Evolutionary conservation across 2,888 invertebrate genomes (phyloP).

Genomic region (Dynastes tityus): DNA sequence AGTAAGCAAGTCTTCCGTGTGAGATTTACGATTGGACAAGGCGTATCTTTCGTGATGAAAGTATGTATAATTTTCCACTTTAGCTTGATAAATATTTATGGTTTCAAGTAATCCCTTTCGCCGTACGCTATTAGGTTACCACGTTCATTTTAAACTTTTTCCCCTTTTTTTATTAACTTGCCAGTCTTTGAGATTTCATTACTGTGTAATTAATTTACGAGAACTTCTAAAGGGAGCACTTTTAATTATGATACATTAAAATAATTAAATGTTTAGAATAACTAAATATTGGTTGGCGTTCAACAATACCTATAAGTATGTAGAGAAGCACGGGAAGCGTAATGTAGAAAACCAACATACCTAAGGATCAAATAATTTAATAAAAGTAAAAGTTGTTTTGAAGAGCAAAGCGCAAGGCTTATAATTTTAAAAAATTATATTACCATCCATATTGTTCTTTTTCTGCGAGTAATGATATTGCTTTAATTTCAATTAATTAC

Average conservation of each 20-base stretch:
- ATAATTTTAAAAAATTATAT: too few relatives aligned
- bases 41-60: conserved; percentile 24
- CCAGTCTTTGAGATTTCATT: conserved; percentile 8
- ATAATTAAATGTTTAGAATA: conserved; percentile 19
- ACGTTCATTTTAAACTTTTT: conserved; percentile 2
- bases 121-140: neutral
- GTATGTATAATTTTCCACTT: conserved; percentile 44
- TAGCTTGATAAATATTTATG: conserved; percentile 42
- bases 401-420: too few relatives aligned
- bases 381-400: too few relatives aligned
- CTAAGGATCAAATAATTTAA: too few relatives aligned
- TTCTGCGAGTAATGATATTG: too few relatives aligned
- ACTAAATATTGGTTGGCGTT: conserved; percentile 11
- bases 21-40: conserved; percentile 28
- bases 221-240: conserved; percentile 2
- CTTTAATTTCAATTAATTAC: too few relatives aligned
- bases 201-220: conserved; percentile 16
- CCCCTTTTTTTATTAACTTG: conserved; percentile 7
- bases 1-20: conserved; percentile 17
- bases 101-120: conserved; percentile 5
- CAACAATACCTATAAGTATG: neutral
- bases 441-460: too few relatives aligned
- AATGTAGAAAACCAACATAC: too few relatives aligned
- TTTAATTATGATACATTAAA: neutral
- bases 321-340: too few relatives aligned